Evolutionary conservation across 2,113 vertebrate species (phyloP).

Genomic region (Thalassoma bifasciatum): DNA sequence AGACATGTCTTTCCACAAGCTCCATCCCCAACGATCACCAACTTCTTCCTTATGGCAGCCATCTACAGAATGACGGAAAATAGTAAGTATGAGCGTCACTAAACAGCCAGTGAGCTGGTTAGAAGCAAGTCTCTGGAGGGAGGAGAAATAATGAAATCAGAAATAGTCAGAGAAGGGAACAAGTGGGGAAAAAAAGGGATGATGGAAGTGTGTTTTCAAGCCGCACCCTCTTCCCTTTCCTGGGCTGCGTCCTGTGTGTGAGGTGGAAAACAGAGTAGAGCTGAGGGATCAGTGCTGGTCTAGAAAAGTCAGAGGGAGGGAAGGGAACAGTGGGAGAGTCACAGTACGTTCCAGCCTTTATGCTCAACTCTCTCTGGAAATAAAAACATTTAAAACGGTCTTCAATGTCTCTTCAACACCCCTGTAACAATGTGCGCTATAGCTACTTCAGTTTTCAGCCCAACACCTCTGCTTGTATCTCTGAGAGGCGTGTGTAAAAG

Average conservation of each 20-base stretch:
- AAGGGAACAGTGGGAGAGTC: conserved; percentile 4
- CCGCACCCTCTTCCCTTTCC: conserved; percentile 69
- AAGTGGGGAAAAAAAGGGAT: neutral
- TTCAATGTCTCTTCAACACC: conserved; percentile 20
- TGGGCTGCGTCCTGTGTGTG: conserved; percentile 40
- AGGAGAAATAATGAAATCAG: conserved; percentile 27
- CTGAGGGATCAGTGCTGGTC: conserved; percentile 12
- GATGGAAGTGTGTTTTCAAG: conserved; percentile 46
- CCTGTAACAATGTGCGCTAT: conserved; percentile 20
- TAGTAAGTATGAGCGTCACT: too few relatives aligned
- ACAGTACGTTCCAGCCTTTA: neutral
- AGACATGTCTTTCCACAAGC: conserved; percentile 98
- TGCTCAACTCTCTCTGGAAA: neutral
- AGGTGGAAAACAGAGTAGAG: conserved; percentile 45
- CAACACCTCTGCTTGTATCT: conserved; percentile 16
- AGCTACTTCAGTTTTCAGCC: conserved; percentile 5
- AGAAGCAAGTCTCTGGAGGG: conserved; percentile 25
- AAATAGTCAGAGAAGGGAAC: conserved; percentile 13
- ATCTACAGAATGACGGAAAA: conserved; percentile 77
- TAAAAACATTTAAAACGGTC: neutral
- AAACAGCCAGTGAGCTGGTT: neutral
- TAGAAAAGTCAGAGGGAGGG: conserved; percentile 18
- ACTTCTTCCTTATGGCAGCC: conserved; percentile 97
- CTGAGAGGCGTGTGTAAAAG: conserved; percentile 22
- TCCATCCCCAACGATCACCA: conserved; percentile 98